Conservation (phyloP, 1,140 invertebrate species). For the Leptinotarsa texana region DNA sequence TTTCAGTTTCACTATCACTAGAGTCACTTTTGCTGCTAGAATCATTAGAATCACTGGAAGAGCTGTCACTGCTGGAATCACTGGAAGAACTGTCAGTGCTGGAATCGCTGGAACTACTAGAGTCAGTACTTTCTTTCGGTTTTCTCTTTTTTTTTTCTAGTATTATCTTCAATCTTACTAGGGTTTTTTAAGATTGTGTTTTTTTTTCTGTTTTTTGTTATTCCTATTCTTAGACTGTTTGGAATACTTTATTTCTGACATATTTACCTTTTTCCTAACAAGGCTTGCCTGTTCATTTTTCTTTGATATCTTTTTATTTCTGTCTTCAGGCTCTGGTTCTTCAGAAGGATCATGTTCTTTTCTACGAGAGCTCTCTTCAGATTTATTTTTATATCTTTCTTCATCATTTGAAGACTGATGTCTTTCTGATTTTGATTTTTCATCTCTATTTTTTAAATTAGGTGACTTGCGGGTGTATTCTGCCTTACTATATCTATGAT, state of each 20-base stretch:
- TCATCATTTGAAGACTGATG: neutral
- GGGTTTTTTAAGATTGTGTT: neutral
- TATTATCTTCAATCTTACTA: neutral
- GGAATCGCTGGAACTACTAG: neutral
- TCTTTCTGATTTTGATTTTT: too few species aligned
- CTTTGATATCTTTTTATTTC: conserved; percentile 15
- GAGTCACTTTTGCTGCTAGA: conserved; percentile 3
- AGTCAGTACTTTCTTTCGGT: neutral
- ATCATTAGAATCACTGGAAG: neutral
- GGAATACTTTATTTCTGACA: too few species aligned
- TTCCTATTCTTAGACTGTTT: conserved; percentile 1
- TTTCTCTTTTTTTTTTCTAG: conserved; percentile 8
- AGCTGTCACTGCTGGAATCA: conserved; percentile 10
- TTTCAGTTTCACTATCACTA: conserved; percentile 3
- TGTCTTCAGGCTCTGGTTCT: neutral
- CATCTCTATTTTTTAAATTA: too few species aligned
- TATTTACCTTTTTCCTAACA: too few species aligned
- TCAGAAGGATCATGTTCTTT: neutral
- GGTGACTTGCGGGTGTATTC: too few species aligned
- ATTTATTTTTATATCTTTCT: conserved; percentile 15
- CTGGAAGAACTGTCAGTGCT: neutral
- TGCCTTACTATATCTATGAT: neutral
- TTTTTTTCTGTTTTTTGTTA: neutral
- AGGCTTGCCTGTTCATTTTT: conserved; percentile 10
- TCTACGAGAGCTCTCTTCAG: neutral